Evolutionary conservation across 2,797 vertebrate genomes (phyloP), one percentile per base, ranked within the genome.

Genomic region (Gymnoscopelus microlampas): DNA sequence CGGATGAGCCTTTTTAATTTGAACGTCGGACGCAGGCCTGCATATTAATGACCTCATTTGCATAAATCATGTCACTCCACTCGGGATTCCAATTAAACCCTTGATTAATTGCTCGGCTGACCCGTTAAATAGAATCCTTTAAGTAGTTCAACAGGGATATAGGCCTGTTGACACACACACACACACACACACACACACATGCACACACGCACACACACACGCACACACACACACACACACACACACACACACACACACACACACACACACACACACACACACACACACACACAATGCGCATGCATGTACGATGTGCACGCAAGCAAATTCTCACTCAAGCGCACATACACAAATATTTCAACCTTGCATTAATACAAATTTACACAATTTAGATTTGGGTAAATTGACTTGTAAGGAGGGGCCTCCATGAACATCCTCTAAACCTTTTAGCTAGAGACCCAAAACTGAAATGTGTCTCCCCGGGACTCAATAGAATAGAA

Each of bases 41-140:
- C 89, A 93, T 93, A 92, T 93, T 93, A 92, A 93, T 92, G 68
- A 92, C 82, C 86, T 87, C 53, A 92, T 94, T 92, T 93, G 90
- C 91, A 93, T 93, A 93, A 92, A 93, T 91, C 89, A 91, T 92
- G 90, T 92, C 91, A 94, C 89, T 93, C 88, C 89, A 89, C 87
- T 92, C 83, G 77, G 91, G 88, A 90, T 92, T 93, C 91, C 90
- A 93, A 92, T 92, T 92, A 92, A 93, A 91, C 88, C 87, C 88
- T 91, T 92, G 89, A 92, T 91, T 92, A 93, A 93, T 93, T 92
- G 89, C 85, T 91, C 78, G 81, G 82, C 84, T 92, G 90, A 92
- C 91, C 89, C 82, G 78, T 91, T 93, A 93, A 93, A 93, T 90
- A 90, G 87, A 91, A 92, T 91, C 77, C 85, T 91, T 92, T 92